Percentiles rank a stretch among this genome's conserved stretches.
Evolutionary conservation across 2,888 invertebrate species (phyloP).

Genomic region (Drosophila recens): DNA sequence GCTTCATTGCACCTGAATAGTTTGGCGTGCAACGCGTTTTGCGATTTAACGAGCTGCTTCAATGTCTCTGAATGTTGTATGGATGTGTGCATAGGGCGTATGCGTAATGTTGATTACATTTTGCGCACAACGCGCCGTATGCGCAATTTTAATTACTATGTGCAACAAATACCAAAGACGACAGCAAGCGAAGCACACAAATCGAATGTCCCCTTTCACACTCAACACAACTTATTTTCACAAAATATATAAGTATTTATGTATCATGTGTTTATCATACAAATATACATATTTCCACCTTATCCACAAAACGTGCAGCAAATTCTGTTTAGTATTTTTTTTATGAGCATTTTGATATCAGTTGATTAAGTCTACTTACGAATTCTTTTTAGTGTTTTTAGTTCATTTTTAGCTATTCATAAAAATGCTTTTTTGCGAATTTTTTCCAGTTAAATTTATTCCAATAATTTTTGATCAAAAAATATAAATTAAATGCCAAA

Average conservation of each 20-base stretch:
- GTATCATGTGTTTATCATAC: neutral
- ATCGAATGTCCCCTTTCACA: slow-evolving; percentile 7
- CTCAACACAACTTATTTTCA: neutral
- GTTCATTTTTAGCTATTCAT: neutral
- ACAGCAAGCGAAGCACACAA: slow-evolving; percentile 12
- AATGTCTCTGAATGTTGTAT: slow-evolving; percentile 11
- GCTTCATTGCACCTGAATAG: slow-evolving; percentile 56
- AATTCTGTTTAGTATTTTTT: neutral
- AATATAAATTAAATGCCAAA: no score
- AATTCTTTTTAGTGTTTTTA: neutral
- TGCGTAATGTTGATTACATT: slow-evolving; percentile 40
- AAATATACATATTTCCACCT: neutral
- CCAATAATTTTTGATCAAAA: no score
- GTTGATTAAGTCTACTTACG: neutral
- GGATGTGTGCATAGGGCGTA: slow-evolving; percentile 4
- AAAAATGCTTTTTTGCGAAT: neutral
- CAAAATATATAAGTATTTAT: neutral
- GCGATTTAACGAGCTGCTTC: slow-evolving; percentile 42
- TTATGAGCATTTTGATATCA: neutral
- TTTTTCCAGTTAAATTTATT: neutral
- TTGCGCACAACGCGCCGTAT: slow-evolving; percentile 26
- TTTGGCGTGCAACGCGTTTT: slow-evolving; percentile 34
- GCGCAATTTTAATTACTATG: slow-evolving; percentile 46
- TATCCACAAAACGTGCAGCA: slow-evolving; percentile 1
- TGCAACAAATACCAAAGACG: slow-evolving; percentile 21